phyloP scores from a whole-genome alignment of 1,140 invertebrate species.

The Melipona quadrifasciata region DNA sequence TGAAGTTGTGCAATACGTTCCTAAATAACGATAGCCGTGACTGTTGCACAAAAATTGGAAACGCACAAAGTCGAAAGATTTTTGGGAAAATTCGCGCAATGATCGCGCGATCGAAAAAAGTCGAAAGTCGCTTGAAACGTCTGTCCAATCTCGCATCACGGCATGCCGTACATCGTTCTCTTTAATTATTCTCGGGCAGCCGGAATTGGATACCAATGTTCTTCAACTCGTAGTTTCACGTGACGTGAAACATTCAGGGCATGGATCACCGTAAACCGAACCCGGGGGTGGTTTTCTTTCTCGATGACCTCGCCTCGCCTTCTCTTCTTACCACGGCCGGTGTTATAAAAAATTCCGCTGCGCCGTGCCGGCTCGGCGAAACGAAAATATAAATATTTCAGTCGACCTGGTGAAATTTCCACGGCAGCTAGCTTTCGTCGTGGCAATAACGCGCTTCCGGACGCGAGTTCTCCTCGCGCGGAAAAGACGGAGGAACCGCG shows the following conservation, averaged over 20 bases:
- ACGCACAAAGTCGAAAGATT: too few relatives aligned
- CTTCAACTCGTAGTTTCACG: neutral
- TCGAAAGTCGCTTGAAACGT: too few relatives aligned
- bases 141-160: too few relatives aligned
- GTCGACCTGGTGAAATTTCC: constrained; percentile 17
- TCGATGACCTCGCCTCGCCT: neutral
- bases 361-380: neutral
- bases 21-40: neutral
- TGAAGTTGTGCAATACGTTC: neutral
- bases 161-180: neutral
- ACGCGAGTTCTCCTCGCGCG: neutral
- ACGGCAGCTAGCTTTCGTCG: neutral
- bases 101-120: too few relatives aligned
- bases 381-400: constrained; percentile 44
- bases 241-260: constrained; percentile 3
- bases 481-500: too few relatives aligned
- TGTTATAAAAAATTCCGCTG: constrained; percentile 38
- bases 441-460: constrained; percentile 15
- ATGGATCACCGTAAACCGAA: neutral
- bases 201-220: neutral
- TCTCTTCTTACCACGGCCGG: neutral
- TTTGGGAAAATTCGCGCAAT: too few relatives aligned
- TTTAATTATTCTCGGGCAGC: neutral
- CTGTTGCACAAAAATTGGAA: too few relatives aligned
- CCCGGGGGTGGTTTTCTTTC: too few relatives aligned